Evolutionary conservation across 2,888 invertebrate genomes (phyloP), one percentile per base, ranked within the genome.

Genomic region (Amblyjoppa fuscipennis): DNA sequence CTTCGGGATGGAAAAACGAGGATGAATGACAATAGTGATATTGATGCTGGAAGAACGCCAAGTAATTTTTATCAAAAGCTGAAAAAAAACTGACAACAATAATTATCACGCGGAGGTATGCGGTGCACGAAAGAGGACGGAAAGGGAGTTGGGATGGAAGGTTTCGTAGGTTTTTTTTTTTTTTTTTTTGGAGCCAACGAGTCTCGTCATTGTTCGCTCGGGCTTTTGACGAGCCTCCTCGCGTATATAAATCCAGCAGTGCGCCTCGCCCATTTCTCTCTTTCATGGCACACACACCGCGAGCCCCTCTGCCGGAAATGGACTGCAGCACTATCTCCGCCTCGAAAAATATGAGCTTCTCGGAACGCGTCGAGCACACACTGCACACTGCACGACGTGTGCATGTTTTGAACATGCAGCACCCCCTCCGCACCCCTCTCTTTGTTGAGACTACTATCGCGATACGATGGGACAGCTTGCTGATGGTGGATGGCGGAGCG

Each of bases 371-470:
- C 68, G 16, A 6, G 56, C 51, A 28, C 34, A 45, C 34, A 41
- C 16, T 25, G 61, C 53, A 59, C 45, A 25, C n/a, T 41, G 13
- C 31, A 28, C 51, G 31, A 41, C 31, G 38, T 20, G 68, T 74
- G 64, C 45, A 49, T 79, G 69, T 75, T 78, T 81, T 49, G 28
- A 78, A 45, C 70, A 53, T 71, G 79, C 85, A 77, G 78, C 71
- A 49, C 70, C 68, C 38, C 64, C 31, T 31, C 34, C 1, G n/a
- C 4, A 13, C 28, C 9, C 73, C 76, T 3, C 83, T 83, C 73
- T 88, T 88, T 84, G 89, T 87, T 85, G 79, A 86, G 85, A 82
- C 79, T 82, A 84, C 81, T 81, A 85, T 70, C 81, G 85, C 76
- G 75, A 80, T 68, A 83, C 59, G 86, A 80, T 83, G 82, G 79